Conservation (phyloP, 2,797 vertebrate species). For the Rhadinocentrus ornatus region DNA sequence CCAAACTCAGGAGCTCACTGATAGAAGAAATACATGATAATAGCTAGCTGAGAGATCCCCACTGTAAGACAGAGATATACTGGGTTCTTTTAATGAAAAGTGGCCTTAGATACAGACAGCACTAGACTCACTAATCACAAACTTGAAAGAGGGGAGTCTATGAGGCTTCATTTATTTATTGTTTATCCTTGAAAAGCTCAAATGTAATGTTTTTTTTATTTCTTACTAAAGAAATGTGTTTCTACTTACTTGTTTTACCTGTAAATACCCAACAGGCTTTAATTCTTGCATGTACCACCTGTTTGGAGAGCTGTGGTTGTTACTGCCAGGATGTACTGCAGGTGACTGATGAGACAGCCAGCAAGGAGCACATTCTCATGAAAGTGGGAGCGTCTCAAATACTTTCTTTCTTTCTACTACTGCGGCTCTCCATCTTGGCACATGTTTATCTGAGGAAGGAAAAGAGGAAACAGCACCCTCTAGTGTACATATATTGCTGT, state of each 20-base stretch:
- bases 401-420: not conserved
- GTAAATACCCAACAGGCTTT: not conserved
- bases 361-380: slow-evolving; percentile 25
- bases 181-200: not conserved
- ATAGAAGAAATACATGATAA: slow-evolving; percentile 4
- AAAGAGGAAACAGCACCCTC: slow-evolving; percentile 47
- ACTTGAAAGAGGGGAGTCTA: not conserved
- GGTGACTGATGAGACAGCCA: slow-evolving; percentile 1
- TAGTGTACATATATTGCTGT: slow-evolving; percentile 43
- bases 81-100: slow-evolving; percentile 21
- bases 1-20: slow-evolving; percentile 4
- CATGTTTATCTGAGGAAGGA: not conserved
- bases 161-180: slow-evolving; percentile 30
- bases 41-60: slow-evolving; percentile 18
- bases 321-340: slow-evolving; percentile 20
- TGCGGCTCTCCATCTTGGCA: not conserved
- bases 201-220: slow-evolving; percentile 17
- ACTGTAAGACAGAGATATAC: slow-evolving; percentile 6
- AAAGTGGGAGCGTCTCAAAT: slow-evolving; percentile 9
- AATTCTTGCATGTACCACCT: not conserved
- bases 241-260: not conserved
- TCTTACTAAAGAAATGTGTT: slow-evolving; percentile 2
- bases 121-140: not conserved
- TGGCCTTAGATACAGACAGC: not conserved
- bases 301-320: not conserved